phyloP scores from a whole-genome alignment of 2,797 vertebrate genomes.

The Dallia pectoralis region DNA sequence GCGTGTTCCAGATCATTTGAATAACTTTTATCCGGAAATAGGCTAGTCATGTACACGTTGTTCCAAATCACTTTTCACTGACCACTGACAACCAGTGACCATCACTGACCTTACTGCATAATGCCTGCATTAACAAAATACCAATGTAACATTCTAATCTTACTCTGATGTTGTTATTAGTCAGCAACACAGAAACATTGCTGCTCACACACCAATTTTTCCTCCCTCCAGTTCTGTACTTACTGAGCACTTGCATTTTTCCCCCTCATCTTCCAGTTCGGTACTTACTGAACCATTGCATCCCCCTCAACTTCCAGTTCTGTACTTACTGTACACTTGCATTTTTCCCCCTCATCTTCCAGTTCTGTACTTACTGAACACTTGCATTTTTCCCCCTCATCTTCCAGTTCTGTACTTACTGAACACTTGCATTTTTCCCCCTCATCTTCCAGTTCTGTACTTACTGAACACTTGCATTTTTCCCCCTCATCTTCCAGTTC shows the following conservation, averaged over 20 bases:
- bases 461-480: no score
- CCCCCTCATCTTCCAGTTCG: not conserved
- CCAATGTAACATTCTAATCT: not conserved
- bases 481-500: not conserved
- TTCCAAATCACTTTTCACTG: not conserved
- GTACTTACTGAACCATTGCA: conserved; percentile 3
- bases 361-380: conserved; percentile 10
- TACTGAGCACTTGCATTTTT: not conserved
- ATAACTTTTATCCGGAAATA: not conserved
- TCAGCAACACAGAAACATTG: not conserved
- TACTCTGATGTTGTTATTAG: not conserved
- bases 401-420: not conserved
- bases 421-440: not conserved
- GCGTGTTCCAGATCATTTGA: not conserved
- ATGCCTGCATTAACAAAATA: not conserved
- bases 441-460: no score
- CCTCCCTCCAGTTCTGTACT: conserved; percentile 5
- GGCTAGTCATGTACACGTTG: not conserved
- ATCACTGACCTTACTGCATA: not conserved
- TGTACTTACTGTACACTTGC: conserved; percentile 3
- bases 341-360: not conserved
- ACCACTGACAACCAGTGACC: not conserved
- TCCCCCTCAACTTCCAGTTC: not conserved
- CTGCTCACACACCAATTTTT: conserved; percentile 14
- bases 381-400: not conserved